phyloP scores from a whole-genome alignment of 2,888 invertebrate genomes.

The Allophyes oxyacanthae region DNA sequence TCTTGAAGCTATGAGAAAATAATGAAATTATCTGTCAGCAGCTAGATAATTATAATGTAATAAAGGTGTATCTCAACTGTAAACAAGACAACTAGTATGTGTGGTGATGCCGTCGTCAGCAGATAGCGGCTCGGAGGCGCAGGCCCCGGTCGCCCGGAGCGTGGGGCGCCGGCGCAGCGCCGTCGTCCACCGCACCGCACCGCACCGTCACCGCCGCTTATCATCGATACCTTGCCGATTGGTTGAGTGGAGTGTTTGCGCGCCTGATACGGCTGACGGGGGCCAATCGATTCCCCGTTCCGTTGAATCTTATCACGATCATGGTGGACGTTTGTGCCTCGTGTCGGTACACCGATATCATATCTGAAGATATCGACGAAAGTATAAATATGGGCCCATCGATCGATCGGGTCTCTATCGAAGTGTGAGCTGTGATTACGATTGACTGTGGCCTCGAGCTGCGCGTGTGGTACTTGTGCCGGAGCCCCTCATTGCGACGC shows the following conservation, averaged over 20 bases:
- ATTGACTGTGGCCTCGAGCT: conserved; percentile 68
- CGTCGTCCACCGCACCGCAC: conserved; percentile 42
- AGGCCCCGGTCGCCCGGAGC: conserved; percentile 58
- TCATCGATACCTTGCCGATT: conserved; percentile 80
- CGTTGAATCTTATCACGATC: conserved; percentile 85
- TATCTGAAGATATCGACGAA: conserved; percentile 88
- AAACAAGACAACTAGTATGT: conserved; percentile 76
- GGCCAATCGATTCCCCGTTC: conserved; percentile 86
- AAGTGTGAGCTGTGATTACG: conserved; percentile 82
- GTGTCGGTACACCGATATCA: conserved; percentile 84
- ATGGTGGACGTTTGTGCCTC: conserved; percentile 86
- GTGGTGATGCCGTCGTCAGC: conserved; percentile 72
- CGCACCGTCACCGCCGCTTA: conserved; percentile 66
- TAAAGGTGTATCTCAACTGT: conserved; percentile 84
- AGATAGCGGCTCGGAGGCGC: conserved; percentile 75
- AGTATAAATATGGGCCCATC: conserved; percentile 89
- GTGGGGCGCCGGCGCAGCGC: conserved; percentile 55
- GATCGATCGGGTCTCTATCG: conserved; percentile 88
- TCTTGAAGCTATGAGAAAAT: conserved; percentile 58
- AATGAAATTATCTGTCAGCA: conserved; percentile 73
- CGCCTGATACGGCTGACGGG: conserved; percentile 76
- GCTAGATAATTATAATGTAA: conserved; percentile 81
- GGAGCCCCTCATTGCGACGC: conserved; percentile 38
- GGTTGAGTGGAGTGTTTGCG: conserved; percentile 87
- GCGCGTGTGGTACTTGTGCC: conserved; percentile 64